Evolutionary conservation across 1,140 invertebrate genomes (phyloP).

Genomic region (Microvelia longipes): DNA sequence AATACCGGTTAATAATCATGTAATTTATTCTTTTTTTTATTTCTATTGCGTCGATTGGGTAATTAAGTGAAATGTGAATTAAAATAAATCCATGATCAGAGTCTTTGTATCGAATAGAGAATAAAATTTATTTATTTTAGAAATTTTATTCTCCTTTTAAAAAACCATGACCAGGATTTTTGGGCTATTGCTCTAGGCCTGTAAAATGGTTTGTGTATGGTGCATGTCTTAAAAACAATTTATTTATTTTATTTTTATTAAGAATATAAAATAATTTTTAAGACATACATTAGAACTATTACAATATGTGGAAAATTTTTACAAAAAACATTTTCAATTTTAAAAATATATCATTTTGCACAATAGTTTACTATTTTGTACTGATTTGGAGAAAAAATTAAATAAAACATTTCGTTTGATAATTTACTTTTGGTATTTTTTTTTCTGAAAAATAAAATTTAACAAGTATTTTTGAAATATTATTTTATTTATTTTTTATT

Average conservation of each 20-base stretch:
- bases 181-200: background rate
- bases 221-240: background rate
- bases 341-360: constrained; percentile 6
- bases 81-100: background rate
- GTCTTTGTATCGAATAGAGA: background rate
- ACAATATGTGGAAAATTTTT: constrained; percentile 16
- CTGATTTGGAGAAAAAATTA: constrained; percentile 9
- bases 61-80: constrained; percentile 10
- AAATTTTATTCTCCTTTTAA: too few relatives aligned
- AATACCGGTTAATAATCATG: too few relatives aligned
- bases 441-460: background rate
- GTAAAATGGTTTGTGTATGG: constrained; percentile 7
- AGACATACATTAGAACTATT: constrained; percentile 15
- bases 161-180: background rate
- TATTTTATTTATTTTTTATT: background rate
- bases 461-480: background rate
- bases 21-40: constrained; percentile 3
- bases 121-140: too few relatives aligned
- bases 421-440: background rate
- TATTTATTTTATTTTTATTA: constrained; percentile 8
- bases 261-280: constrained; percentile 5
- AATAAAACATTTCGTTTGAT: background rate
- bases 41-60: constrained; percentile 12
- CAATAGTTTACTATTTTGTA: constrained; percentile 22
- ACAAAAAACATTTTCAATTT: constrained; percentile 11